Conservation (phyloP, 2,113 vertebrate genomes). For the Mystacornis crossleyi region DNA sequence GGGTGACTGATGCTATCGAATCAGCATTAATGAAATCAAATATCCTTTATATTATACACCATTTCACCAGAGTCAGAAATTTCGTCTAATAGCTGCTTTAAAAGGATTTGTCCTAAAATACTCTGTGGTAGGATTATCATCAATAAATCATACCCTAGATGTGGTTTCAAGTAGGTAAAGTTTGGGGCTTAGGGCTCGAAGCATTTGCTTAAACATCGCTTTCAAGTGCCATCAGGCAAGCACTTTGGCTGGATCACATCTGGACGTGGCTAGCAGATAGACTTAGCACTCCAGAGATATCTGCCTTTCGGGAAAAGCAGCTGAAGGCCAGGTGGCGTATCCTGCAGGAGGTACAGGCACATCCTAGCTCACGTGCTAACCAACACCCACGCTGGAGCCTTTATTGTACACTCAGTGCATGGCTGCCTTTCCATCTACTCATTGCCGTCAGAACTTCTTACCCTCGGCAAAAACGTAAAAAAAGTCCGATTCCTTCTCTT, state of each 20-base stretch:
- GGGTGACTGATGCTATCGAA: not conserved
- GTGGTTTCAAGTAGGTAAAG: not conserved
- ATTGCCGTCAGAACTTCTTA: not conserved
- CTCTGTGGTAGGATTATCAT: not conserved
- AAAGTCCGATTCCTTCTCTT: not conserved
- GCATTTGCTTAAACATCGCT: not conserved
- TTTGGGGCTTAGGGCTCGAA: not conserved
- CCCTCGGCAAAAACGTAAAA: not conserved
- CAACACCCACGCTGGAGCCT: not conserved
- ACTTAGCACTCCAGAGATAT: not conserved
- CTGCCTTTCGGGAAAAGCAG: not conserved
- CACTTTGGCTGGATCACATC: not conserved
- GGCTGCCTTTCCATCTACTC: not conserved
- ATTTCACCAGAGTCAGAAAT: slow-evolving; percentile 13
- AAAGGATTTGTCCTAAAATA: not conserved
- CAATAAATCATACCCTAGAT: not conserved
- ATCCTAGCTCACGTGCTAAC: rapidly evolving
- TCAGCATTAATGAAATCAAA: not conserved
- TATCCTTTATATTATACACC: not conserved
- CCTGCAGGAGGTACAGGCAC: too few relatives aligned
- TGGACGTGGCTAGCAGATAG: not conserved
- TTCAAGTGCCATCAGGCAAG: not conserved
- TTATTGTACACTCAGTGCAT: not conserved
- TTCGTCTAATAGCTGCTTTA: slow-evolving; percentile 4
- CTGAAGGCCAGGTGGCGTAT: not conserved